phyloP scores from a whole-genome alignment of 2,797 vertebrate genomes.

The Rhinichthys osculus region DNA sequence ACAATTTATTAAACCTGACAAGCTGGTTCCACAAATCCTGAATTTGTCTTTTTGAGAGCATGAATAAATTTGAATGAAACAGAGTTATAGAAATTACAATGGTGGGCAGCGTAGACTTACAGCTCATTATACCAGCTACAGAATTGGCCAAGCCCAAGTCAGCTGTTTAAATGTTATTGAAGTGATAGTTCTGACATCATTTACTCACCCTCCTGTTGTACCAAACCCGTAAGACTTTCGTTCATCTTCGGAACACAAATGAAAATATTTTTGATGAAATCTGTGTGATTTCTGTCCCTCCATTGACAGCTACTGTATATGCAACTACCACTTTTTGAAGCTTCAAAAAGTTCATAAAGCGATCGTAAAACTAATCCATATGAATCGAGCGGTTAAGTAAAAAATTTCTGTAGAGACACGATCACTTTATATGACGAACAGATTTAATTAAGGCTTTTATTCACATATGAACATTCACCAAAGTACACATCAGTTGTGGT shows the following conservation, averaged over 20 bases:
- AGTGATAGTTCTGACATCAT: background rate
- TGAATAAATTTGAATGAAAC: background rate
- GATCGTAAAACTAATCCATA: background rate
- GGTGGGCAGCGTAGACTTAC: background rate
- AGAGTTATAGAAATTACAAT: conserved; percentile 24
- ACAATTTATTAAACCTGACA: conserved; percentile 50
- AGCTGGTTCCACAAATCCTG: conserved; percentile 36
- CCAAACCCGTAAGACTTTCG: too few species aligned
- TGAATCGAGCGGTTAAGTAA: background rate
- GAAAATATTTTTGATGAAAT: background rate
- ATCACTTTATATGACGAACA: too few species aligned
- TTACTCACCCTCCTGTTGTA: too few species aligned
- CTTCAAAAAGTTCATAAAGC: background rate
- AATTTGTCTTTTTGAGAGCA: conserved; percentile 9
- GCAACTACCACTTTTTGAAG: background rate
- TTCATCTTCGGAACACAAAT: background rate
- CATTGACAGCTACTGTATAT: background rate
- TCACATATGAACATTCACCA: too few species aligned
- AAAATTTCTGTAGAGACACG: too few species aligned
- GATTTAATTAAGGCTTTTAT: too few species aligned
- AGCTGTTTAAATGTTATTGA: conserved; percentile 3
- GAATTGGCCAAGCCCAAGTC: background rate
- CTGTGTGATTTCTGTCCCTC: background rate
- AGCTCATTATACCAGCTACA: background rate
- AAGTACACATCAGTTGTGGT: too few species aligned